Conservation (phyloP, 1,140 invertebrate species). For the Drosophila takahashii region DNA sequence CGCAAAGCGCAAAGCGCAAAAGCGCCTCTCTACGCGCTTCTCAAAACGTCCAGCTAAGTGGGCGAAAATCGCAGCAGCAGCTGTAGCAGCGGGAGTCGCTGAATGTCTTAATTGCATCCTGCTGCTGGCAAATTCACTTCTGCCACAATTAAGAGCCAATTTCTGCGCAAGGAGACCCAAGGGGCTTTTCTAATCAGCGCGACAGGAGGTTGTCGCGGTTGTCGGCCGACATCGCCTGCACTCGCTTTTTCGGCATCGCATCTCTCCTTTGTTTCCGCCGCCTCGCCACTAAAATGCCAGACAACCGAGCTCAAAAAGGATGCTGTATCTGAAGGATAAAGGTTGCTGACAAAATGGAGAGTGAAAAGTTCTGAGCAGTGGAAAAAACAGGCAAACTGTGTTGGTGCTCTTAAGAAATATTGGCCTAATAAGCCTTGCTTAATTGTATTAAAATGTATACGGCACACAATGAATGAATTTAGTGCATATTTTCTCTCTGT, state of each 20-base stretch:
- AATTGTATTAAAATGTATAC: neutral
- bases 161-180: conserved; percentile 42
- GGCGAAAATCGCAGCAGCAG: conserved; percentile 23
- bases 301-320: conserved; percentile 9
- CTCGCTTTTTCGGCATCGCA: conserved; percentile 20
- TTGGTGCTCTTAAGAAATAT: too few species aligned
- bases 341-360: neutral
- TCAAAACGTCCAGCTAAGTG: neutral
- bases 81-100: conserved; percentile 16
- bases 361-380: neutral
- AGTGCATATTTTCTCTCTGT: neutral
- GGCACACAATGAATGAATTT: neutral
- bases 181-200: conserved; percentile 66
- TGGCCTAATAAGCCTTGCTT: too few species aligned
- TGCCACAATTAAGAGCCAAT: conserved; percentile 80
- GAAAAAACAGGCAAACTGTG: neutral
- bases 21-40: conserved; percentile 10
- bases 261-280: conserved; percentile 62
- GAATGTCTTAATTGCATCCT: conserved; percentile 81
- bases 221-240: neutral
- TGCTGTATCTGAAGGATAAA: neutral
- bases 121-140: conserved; percentile 80
- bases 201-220: conserved; percentile 28
- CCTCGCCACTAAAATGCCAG: conserved; percentile 40
- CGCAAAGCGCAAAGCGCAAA: neutral